A percentile compares a stretch with the other conserved stretches of the same genome.
Evolutionary conservation across 2,888 invertebrate species (phyloP).

Genomic region (Agrenia bidenticulata): DNA sequence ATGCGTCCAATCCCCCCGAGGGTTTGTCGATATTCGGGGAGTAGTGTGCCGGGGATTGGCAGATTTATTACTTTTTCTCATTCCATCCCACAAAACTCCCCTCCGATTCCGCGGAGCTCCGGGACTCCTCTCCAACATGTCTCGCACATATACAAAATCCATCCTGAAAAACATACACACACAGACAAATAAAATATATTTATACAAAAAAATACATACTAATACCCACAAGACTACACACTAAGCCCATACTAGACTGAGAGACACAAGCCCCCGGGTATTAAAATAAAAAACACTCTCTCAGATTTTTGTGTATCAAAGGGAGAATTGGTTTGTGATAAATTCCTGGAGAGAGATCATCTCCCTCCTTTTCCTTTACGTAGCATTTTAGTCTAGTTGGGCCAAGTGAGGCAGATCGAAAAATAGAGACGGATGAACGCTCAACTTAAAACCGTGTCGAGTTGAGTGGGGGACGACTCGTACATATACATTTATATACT

Average conservation of each 20-base stretch:
- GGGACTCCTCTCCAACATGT: too few species aligned
- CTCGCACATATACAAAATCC: too few species aligned
- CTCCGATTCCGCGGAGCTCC: neutral
- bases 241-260: neutral
- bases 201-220: too few species aligned
- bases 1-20: slow-evolving; percentile 32
- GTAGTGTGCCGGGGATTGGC: slow-evolving; percentile 45
- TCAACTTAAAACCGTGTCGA: slow-evolving; percentile 8
- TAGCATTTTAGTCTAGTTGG: neutral
- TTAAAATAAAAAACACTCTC: too few species aligned
- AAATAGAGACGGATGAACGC: slow-evolving; percentile 8
- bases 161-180: too few species aligned
- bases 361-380: too few species aligned
- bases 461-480: too few species aligned
- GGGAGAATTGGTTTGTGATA: slow-evolving; percentile 7
- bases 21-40: slow-evolving; percentile 26
- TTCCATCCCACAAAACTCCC: slow-evolving; percentile 3
- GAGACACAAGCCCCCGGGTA: neutral
- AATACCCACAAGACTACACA: too few species aligned
- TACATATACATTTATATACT: too few species aligned
- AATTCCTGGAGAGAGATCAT: slow-evolving; percentile 3
- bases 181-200: too few species aligned
- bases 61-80: slow-evolving; percentile 52
- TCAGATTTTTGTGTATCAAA: too few species aligned
- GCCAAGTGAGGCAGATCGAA: neutral